A percentile compares a stretch with the other conserved stretches of the same genome.
phyloP scores from a whole-genome alignment of 2,797 vertebrate genomes.

The Tragelaphus oryx region DNA sequence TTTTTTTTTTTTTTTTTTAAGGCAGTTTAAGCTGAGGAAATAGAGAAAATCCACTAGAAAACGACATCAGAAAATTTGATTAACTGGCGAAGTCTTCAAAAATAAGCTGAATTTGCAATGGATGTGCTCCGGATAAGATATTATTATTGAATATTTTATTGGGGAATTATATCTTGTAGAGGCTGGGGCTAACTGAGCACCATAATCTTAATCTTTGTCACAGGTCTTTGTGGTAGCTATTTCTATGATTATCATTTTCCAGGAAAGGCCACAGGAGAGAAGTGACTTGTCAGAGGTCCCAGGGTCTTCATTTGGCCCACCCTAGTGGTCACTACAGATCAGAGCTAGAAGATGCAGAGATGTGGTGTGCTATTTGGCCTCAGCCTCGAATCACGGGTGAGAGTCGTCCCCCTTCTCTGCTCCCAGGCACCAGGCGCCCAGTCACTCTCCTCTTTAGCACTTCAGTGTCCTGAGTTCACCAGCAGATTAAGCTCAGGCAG shows the following conservation, averaged over 20 bases:
- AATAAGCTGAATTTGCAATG: neutral
- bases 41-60: neutral
- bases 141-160: neutral
- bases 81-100: slow-evolving; percentile 21
- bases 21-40: neutral
- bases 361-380: neutral
- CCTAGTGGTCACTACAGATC: neutral
- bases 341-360: neutral
- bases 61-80: neutral
- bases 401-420: neutral
- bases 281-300: neutral
- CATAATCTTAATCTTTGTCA: neutral
- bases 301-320: neutral
- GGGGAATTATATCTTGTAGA: neutral
- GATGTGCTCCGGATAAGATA: neutral
- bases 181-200: neutral
- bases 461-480: neutral
- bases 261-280: neutral
- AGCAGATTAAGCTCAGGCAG: neutral
- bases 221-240: neutral
- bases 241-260: neutral
- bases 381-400: neutral
- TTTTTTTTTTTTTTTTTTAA: too few species aligned
- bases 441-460: neutral
- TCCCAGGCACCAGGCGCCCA: neutral